A percentile compares a stretch with the other conserved stretches of the same genome.
Conservation (phyloP, 2,113 vertebrate genomes). For the Alligator mississippiensis region DNA sequence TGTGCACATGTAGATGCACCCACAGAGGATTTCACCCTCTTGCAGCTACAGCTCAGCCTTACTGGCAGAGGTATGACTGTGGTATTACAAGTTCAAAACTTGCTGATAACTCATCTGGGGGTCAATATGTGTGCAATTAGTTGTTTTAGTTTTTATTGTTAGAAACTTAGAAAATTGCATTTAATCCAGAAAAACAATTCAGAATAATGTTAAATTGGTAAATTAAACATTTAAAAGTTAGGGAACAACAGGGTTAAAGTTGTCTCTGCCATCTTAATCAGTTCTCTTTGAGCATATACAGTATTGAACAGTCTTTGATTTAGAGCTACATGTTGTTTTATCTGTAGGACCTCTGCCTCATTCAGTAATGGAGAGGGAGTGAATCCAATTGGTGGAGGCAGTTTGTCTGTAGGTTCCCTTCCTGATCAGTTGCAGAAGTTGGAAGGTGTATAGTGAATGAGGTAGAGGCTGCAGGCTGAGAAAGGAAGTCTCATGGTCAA, state of each 20-base stretch:
- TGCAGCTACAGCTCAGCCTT: too few relatives aligned
- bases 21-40: too few relatives aligned
- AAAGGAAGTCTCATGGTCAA: background rate
- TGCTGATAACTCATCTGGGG: too few relatives aligned
- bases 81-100: too few relatives aligned
- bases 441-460: background rate
- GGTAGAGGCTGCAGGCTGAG: background rate
- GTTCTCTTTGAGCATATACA: background rate
- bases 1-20: too few relatives aligned
- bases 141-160: too few relatives aligned
- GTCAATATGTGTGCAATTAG: too few relatives aligned
- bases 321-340: background rate
- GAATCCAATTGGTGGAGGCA: background rate
- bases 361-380: background rate
- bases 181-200: too few relatives aligned
- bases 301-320: background rate
- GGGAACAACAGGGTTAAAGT: background rate
- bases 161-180: too few relatives aligned
- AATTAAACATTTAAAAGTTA: too few relatives aligned
- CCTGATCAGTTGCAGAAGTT: background rate
- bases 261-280: background rate
- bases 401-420: background rate
- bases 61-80: too few relatives aligned
- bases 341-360: background rate
- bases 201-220: too few relatives aligned